Evolutionary conservation across 2,113 vertebrate genomes (phyloP), one percentile per base, ranked within the genome.

Genomic region (Centropristis striata): DNA sequence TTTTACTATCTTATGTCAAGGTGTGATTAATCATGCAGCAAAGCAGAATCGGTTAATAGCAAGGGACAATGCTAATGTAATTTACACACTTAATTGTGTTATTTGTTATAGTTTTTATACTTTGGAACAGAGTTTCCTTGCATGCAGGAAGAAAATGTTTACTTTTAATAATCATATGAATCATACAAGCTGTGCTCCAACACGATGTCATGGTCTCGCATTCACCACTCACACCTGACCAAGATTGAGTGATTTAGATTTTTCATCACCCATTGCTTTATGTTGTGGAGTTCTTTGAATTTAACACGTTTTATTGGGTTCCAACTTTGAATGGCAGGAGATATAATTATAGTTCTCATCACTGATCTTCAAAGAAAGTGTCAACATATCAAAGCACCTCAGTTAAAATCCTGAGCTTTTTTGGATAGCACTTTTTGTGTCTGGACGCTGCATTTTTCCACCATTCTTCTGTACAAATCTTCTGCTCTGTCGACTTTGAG

Each of bases 401-500:
- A 4, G n/a, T 7, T 4, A 4, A 8, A 58, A 21, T 13, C 25
- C 32, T 11, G 36, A 39, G 10, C 20, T 20, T 21, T 5, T 41
- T 16, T 16, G 25, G 41, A 70, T 49, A 5, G 5, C 20, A 53
- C 27, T 64, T 44, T 2, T n/a, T 4, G 2, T 41, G 15, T 64
- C 53, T 81, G 70, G 15, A 49, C 16, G 0, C 37, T 41, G 15
- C 20, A 21, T 67, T 42, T 49, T 64, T 8, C 63, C 20, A 15
- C 28, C 28, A 4, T 23, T 28, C 23, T 16, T 53, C 47, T 14
- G 10, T 14, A 36, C 20, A 12, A 37, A 66, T 13, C 42, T 12
- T 36, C 50, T 71, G 8, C n/a, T 70, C 49, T 10, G 61, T 73
- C 42, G 65, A 20, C 21, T 37, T 15, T 27, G 39, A 61, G 25